Base-by-base conservation (phyloP, 2,888 invertebrate species). In the Clunio marinus region DNA sequence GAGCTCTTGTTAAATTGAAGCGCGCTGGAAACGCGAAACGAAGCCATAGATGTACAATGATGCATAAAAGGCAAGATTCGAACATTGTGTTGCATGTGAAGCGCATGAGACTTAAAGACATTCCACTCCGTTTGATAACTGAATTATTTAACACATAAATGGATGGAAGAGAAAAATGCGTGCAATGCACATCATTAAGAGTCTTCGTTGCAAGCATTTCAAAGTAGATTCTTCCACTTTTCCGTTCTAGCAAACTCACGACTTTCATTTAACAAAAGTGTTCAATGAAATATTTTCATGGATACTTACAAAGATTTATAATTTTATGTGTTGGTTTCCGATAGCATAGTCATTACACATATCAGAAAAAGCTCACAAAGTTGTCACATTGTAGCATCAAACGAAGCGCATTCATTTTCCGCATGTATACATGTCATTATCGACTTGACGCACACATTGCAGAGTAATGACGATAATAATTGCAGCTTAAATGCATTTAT, bases 111-210 rank as follows among this genome's bases (percentile, higher is more conserved):
- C 15, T 27, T 15, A 57, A 57, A 57, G 57, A 57, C n/a, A 27
- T 27, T 37, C 41, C 13, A 25, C 41, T 37, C 22, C n/a, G 41
- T 28, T 63, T 63, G 63, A 63, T 63, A 46, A 46, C 46, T 63
- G 63, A 63, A 63, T 63, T 63, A 63, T 45, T 63, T 45, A 63
- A 27, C 45, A 63, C 28, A 45, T 63, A 63, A 45, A 63, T 60
- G 41, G 41, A 28, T 22, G 32, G 7, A 35, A 22, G 37, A 22
- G 60, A 24, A 37, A 60, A 60, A 60, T 37, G 60, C 41, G 60
- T 60, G 60, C 60, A 60, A 35, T 35, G 37, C n/a, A 57, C 57
- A n/a, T 57, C 57, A 20, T 27, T 57, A 57, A 27, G 25, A 27
- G 57, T n/a, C 22, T n/a, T 17, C 5, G 20, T n/a, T 20, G n/a